Evolutionary conservation across 2,113 vertebrate species (phyloP), one percentile per base, ranked within the genome.

Genomic region (Corythornis madagascariensis): DNA sequence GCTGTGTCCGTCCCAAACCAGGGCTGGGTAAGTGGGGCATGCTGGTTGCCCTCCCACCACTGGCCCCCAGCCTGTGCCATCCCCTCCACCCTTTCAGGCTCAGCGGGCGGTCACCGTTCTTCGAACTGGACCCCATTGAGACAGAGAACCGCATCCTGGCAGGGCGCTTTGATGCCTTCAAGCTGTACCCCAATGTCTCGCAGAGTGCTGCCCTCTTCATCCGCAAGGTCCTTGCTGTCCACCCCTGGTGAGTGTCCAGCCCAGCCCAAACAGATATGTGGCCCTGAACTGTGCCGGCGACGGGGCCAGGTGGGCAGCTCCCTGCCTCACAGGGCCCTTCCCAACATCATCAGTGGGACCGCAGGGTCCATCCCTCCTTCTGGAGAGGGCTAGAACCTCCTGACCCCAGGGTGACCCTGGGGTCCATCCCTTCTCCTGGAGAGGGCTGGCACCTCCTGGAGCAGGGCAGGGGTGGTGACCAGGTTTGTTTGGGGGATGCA

Each of bases 151-250:
- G 97, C 96, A 99, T 99, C 94, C 97, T 98, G 88, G 97, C 98
- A 40, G 98, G 98, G 16, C 99, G 99, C 96, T 99, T 99, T 93
- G 99, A 99, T 97, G 98, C 98, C 95, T 98, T 98, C 94, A 99
- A 99, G 97, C 97, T 99, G 48, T 99, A 99, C 97, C 98, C 99
- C 96, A 99, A 99, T 4, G 99, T 98, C 91, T 99, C 99, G 14
- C 99, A 99, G 98, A 99, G 98, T 82, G 99, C 99, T 95, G 99
- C 99, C 74, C 98, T 99, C 94, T 99, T 99, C 97, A 98, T 99
- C 73, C 98, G 99, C 88, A 99, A 99, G 97, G 98, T 99, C 94
- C 98, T 99, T 63, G 98, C 98, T 53, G 98, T 98, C 92, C 99
- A 99, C 88, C 98, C 99, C 84, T 99, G 99, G 99, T 99, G 94